phyloP scores from a whole-genome alignment of 2,888 invertebrate species.

The Scaptomyza flava region DNA sequence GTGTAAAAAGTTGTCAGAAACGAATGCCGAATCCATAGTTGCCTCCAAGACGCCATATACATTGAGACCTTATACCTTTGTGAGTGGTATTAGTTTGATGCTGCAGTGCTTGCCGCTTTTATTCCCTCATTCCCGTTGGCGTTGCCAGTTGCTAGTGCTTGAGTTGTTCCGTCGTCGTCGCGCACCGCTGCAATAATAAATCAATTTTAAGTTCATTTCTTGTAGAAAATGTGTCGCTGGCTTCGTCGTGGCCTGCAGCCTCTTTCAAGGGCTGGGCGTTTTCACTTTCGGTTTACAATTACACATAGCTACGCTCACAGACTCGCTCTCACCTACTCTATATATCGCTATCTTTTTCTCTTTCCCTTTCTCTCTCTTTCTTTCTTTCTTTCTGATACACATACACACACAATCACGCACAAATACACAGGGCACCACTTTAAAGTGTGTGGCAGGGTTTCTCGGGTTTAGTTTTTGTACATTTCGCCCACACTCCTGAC shows the following conservation, averaged over 20 bases:
- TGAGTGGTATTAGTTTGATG: conserved; percentile 65
- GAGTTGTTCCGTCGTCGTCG: conserved; percentile 1
- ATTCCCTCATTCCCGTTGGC: neutral
- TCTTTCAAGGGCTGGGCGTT: conserved; percentile 75
- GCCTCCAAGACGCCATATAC: conserved; percentile 27
- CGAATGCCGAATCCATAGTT: conserved; percentile 21
- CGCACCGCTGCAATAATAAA: conserved; percentile 63
- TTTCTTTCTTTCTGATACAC: conserved; percentile 22
- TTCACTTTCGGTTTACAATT: conserved; percentile 79
- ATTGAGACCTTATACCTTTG: conserved; percentile 58
- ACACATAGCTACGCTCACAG: conserved; percentile 50
- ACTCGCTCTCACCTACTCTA: conserved; percentile 19
- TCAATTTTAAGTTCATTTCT: conserved; percentile 67
- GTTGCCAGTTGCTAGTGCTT: conserved; percentile 6
- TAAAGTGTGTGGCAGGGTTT: conserved; percentile 53
- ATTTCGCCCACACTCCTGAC: conserved; percentile 69
- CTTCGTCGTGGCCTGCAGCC: conserved; percentile 42
- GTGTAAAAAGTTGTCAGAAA: conserved; percentile 18
- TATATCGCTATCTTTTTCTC: neutral
- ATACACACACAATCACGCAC: neutral
- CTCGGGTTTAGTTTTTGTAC: conserved; percentile 40
- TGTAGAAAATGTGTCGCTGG: conserved; percentile 48
- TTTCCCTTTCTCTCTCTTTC: conserved; percentile 3
- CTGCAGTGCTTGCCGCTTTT: conserved; percentile 28
- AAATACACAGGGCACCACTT: conserved; percentile 29